These are phyloP conservation scores for Strigamia maritima DNA, from an alignment of 2,888 invertebrate genomes.

Conservation along the genomic window DNA sequence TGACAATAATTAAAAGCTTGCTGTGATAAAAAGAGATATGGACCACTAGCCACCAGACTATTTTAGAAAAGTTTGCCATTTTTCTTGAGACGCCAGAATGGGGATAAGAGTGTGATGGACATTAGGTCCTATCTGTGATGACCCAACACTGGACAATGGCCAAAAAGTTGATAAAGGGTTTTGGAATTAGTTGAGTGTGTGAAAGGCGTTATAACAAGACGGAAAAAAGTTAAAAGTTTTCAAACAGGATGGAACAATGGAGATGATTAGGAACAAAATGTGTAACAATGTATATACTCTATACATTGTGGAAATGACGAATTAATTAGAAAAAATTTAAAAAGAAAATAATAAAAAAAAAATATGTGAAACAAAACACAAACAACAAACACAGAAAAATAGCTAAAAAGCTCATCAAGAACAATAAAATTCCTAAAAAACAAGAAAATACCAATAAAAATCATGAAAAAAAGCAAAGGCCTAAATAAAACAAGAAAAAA, in stretches of 20 bases:
- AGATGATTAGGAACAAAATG: background rate
- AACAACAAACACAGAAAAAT: too few relatives aligned
- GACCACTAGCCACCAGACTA: background rate
- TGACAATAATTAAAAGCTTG: constrained; percentile 24
- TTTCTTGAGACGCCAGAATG: background rate
- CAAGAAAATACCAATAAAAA: too few relatives aligned
- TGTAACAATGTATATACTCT: background rate
- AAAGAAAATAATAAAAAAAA: background rate
- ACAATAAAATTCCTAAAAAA: too few relatives aligned
- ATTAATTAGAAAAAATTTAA: background rate
- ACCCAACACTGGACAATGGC: background rate
- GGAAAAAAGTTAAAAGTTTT: background rate
- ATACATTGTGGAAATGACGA: too few relatives aligned
- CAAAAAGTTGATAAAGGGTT: background rate
- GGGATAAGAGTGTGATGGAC: constrained; percentile 17
- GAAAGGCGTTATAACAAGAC: background rate
- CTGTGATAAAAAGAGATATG: constrained; percentile 6
- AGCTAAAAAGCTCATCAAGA: too few relatives aligned
- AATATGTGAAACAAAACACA: background rate
- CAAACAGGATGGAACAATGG: too few relatives aligned
- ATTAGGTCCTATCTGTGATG: background rate
- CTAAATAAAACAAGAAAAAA: too few relatives aligned
- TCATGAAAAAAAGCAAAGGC: too few relatives aligned
- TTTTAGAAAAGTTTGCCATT: background rate
- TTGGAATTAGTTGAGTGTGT: background rate